Evolutionary conservation across 2,888 invertebrate species (phyloP), one percentile per base, ranked within the genome.

Genomic region (Agrotis exclamationis): DNA sequence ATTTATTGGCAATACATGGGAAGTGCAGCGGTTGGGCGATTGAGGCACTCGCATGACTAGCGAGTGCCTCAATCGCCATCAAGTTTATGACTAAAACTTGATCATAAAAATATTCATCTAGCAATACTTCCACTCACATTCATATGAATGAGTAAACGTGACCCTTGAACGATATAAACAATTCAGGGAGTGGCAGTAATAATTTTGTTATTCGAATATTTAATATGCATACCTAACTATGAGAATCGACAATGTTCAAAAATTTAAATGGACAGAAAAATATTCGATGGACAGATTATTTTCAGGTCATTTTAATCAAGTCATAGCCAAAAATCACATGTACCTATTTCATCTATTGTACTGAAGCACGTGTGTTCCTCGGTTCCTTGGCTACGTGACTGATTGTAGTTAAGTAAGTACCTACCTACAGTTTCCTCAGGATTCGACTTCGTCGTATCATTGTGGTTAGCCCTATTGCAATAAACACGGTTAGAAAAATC

Each of bases 381-480:
- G 24, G 79, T 82, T 84, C 75, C 76, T 80, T 58, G 64, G 4
- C 68, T 79, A 82, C 79, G 74, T 84, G 79, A 79, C 79, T 76
- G 59, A 65, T 64, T 16, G 45, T 69, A 59, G 51, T 57, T 74
- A 78, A 47, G 58, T 74, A 39, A 9, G 11, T 39, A 39, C 39
- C 39, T 39, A 74, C 60, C 56, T 69, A 76, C 56, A 50, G 50
- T 77, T 76, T 72, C 45, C 67, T 60, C 56, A 71, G 73, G 67
- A 76, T 76, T 59, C 47, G 51, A 65, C 57, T 67, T 62, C 44
- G 45, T 56, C 60, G 64, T 70, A 77, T 69, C 48, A 48, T 73
- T 79, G 81, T 48, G 81, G 81, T 85, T 63, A 78, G 24, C 58
- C 16, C 22, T 64, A 75, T 66, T 56, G 18, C 33, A 54, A 63